These are phyloP conservation scores for Therioaphis trifolii DNA, from an alignment of 2,888 invertebrate species.

Conservation along the genomic window DNA sequence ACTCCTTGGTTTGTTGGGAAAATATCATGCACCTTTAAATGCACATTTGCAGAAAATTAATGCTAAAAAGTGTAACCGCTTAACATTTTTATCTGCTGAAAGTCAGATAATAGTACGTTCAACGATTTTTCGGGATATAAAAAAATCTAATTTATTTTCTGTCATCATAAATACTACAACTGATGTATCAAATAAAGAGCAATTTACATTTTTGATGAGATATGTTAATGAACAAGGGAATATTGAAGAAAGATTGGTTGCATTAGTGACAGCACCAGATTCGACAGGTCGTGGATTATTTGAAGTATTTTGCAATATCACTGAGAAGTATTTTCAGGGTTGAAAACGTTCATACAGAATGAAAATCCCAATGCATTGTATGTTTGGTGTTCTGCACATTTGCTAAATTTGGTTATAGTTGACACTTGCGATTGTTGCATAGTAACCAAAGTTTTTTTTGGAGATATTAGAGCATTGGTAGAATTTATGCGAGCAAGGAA, in stretches of 20 bases:
- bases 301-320: neutral
- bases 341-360: slow-evolving; percentile 64
- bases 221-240: slow-evolving; percentile 29
- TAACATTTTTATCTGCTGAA: slow-evolving; percentile 36
- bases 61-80: slow-evolving; percentile 1
- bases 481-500: no score
- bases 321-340: slow-evolving; percentile 59
- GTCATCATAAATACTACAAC: slow-evolving; percentile 37
- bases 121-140: slow-evolving; percentile 33
- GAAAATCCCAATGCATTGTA: no score
- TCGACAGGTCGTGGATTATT: neutral
- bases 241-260: slow-evolving; percentile 29
- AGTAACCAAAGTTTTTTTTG: no score
- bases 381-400: no score
- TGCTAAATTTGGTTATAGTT: no score
- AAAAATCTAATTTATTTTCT: slow-evolving; percentile 32
- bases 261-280: slow-evolving; percentile 6
- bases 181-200: slow-evolving; percentile 41
- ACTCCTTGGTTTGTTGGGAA: slow-evolving; percentile 55
- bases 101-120: neutral
- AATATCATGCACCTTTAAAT: slow-evolving; percentile 63
- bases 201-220: slow-evolving; percentile 28
- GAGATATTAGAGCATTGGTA: no score
- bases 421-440: slow-evolving; percentile 33
- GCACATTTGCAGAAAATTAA: slow-evolving; percentile 56